Base-by-base conservation (phyloP, 2,113 vertebrate species). In the Leucoraja erinaceus region DNA sequence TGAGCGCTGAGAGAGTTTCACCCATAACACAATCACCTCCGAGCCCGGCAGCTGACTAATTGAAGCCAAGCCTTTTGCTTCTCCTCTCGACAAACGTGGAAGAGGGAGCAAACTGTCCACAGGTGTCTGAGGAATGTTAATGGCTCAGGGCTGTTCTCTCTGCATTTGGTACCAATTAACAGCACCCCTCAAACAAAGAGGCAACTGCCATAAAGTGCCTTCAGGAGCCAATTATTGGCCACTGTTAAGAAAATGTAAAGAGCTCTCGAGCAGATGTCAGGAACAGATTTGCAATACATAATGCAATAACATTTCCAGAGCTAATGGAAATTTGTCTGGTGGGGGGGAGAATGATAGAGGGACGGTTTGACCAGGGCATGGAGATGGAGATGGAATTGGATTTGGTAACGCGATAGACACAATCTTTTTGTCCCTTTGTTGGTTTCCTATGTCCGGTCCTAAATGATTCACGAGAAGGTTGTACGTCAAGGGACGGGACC, bases 61-160 rank as follows among this genome's bases (percentile, higher is more conserved):
- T 96, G 96, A 97, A 98, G 97, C 97, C 97, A 98, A 97, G 97
- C 95, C 38, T 94, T 95, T 72, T 84, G 95, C 95, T 96, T 97
- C 96, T 96, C 96, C 95, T 93, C 94, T 95, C 95, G 96, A 95
- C 96, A 96, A 97, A 96, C 96, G 96, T 96, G 96, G 96, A 96
- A 96, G 68, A 93, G 86, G 28, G 59, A 63, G 38, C 8, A 75
- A 96, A 98, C 96, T 96, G 96, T 96, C 96, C 96, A 95, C 97
- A 98, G 97, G 98, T 98, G 97, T 96, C 95, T 94, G 93, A 96
- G 95, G 97, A 97, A 97, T 97, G 97, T 96, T 96, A 96, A 93
- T 94, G 93, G 94, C 94, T 94, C 95, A 38, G 93, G 95, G 94
- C 94, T 95, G 84, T 14, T 0, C 1, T 5, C 54, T 83, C 94